Base-by-base conservation (phyloP, 2,888 invertebrate species). In the Hesperia comma region DNA sequence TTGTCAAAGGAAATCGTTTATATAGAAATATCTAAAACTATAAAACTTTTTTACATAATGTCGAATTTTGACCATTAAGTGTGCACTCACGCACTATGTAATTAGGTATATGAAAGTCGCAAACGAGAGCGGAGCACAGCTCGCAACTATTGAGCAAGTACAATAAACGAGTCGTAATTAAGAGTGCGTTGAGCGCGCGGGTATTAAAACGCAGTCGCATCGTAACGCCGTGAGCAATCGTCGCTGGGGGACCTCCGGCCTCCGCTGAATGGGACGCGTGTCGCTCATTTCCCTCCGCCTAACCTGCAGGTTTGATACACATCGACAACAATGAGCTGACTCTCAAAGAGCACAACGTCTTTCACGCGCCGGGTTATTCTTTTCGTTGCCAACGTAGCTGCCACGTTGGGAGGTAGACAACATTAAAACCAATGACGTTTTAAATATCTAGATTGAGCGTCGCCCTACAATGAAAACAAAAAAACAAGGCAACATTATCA, bases 201-300 rank as follows among this genome's bases (percentile, higher is more conserved):
- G n/a, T 61, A 51, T 51, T 49, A 61, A 58, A 58, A 41, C 56
- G 21, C 56, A 56, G 37, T 40, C 19, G 41, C 14, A 32, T 53
- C 8, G 49, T 57, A 57, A 26, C 14, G 58, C 58, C 15, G 46
- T 2, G 32, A 60, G 58, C 58, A 60, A 60, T 49, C 61, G 61
- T 49, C 61, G 49, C 49, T 19, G 51, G 61, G 51, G 33, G 61
- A 14, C 10, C 33, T 8, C 49, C 49, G 32, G 60, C 60, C 5
- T 61, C 51, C 49, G 33, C 37, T 32, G 61, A 49, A 49, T 12
- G 10, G 19, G 49, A 2, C 33, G 19, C 19, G 60, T 43, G 61
- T 57, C 41, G 57, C 51, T 61, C 61, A 61, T 61, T 61, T 43
- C 57, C 41, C 57, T 57, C n/a, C 12, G 43, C 41, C 21, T 57